A percentile compares a stretch with the other conserved stretches of the same genome.
Evolutionary conservation across 1,140 invertebrate genomes (phyloP).

Genomic region (Nomia melanderi): DNA sequence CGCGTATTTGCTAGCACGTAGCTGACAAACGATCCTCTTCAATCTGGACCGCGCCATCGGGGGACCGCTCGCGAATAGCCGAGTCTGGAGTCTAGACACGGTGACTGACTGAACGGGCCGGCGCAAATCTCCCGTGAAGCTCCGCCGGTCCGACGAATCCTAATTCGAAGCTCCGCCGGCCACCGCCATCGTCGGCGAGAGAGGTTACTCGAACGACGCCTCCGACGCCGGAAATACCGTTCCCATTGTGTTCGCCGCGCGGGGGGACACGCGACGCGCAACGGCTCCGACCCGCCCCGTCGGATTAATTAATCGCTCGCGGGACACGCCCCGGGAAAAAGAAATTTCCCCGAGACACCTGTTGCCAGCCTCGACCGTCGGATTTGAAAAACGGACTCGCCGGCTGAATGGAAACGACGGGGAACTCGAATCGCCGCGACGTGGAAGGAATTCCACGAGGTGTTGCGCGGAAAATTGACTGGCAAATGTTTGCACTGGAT

Average conservation of each 20-base stretch:
- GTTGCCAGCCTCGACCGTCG: conserved; percentile 18
- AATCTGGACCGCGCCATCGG: no score
- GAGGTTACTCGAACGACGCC: conserved; percentile 40
- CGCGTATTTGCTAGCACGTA: no score
- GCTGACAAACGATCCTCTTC: no score
- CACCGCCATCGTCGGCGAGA: not conserved
- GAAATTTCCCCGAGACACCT: conserved; percentile 3
- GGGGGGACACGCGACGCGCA: conserved; percentile 1
- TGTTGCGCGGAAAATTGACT: no score
- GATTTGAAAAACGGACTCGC: not conserved
- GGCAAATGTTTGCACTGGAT: no score
- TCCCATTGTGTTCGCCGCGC: conserved; percentile 28
- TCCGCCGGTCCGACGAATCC: conserved; percentile 27
- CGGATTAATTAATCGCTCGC: conserved; percentile 31
- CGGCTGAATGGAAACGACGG: not conserved
- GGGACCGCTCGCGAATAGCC: no score
- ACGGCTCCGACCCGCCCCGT: not conserved
- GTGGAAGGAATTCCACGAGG: no score
- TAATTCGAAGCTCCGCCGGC: conserved; percentile 50
- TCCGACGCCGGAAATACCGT: conserved; percentile 45
- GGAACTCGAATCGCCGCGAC: not conserved
- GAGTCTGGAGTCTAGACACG: not conserved
- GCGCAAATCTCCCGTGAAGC: conserved; percentile 39
- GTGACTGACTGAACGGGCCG: conserved; percentile 17
- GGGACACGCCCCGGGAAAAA: not conserved